Conservation (phyloP, 2,797 vertebrate species). For the Aplochiton taeniatus region DNA sequence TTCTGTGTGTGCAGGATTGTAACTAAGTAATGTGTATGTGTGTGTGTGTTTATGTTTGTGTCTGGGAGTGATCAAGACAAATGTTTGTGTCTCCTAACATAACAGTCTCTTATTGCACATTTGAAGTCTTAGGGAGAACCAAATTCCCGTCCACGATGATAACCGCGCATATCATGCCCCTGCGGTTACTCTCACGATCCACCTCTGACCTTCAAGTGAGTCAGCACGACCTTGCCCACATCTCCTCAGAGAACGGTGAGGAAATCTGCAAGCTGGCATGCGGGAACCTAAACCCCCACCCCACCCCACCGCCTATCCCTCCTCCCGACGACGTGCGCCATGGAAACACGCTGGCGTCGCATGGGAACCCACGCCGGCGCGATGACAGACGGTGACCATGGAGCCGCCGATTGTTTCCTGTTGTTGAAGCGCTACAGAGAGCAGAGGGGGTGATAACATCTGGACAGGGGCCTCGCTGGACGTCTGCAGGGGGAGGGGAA, state of each 20-base stretch:
- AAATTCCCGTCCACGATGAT: conserved; percentile 24
- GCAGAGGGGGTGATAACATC: not conserved
- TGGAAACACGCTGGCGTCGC: conserved; percentile 71
- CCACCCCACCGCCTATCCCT: conserved; percentile 29
- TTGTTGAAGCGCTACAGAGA: conserved; percentile 72
- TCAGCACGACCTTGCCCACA: conserved; percentile 50
- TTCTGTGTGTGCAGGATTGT: not conserved
- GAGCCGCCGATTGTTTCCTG: conserved; percentile 76
- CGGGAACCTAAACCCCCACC: conserved; percentile 35
- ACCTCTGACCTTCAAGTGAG: not conserved
- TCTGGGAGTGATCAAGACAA: too few species aligned
- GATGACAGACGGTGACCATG: conserved; percentile 68
- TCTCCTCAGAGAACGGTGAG: conserved; percentile 65
- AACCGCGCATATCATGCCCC: conserved; percentile 33
- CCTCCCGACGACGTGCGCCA: conserved; percentile 59
- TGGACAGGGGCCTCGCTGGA: too few species aligned
- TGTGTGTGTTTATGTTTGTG: conserved; percentile 6
- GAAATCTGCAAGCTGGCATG: conserved; percentile 55
- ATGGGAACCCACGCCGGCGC: conserved; percentile 64
- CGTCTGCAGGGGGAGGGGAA: too few species aligned
- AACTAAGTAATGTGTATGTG: not conserved
- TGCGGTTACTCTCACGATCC: conserved; percentile 34
- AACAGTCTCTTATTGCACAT: not conserved
- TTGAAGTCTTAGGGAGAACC: not conserved
- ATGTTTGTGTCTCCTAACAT: not conserved